phyloP scores from a whole-genome alignment of 2,113 vertebrate genomes.

The Elachura formosa region DNA sequence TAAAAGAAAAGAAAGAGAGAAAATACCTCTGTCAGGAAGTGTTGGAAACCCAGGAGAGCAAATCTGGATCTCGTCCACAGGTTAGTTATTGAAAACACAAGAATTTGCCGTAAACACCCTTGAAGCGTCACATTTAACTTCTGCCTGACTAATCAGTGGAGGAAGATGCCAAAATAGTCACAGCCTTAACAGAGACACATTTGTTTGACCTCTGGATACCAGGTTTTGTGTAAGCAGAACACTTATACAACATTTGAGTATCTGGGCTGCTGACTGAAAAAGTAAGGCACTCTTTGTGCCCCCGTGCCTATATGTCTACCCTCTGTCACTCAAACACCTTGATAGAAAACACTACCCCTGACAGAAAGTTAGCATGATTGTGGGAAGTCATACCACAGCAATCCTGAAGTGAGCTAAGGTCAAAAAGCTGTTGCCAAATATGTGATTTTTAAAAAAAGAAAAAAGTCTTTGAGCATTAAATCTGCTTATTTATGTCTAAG shows the following conservation, averaged over 20 bases:
- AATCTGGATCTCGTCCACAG: not conserved
- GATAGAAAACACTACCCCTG: not conserved
- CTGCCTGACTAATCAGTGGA: not conserved
- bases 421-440: not conserved
- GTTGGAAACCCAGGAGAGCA: not conserved
- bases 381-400: not conserved
- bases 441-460: rapidly evolving
- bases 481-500: not conserved
- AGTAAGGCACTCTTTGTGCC: not conserved
- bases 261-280: not conserved
- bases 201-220: not conserved
- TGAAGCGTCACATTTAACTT: not conserved
- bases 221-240: not conserved
- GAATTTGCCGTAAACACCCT: not conserved
- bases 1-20: not conserved
- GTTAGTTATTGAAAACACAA: not conserved
- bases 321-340: not conserved
- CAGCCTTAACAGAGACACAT: not conserved
- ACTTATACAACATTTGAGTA: not conserved
- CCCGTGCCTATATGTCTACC: not conserved
- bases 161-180: not conserved
- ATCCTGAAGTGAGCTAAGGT: not conserved
- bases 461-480: not conserved
- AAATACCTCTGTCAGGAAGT: not conserved
- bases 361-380: not conserved